Percentiles rank a stretch among this genome's conserved stretches.
phyloP scores from a whole-genome alignment of 2,797 vertebrate species.

The Hypotaenidia philippensis region DNA sequence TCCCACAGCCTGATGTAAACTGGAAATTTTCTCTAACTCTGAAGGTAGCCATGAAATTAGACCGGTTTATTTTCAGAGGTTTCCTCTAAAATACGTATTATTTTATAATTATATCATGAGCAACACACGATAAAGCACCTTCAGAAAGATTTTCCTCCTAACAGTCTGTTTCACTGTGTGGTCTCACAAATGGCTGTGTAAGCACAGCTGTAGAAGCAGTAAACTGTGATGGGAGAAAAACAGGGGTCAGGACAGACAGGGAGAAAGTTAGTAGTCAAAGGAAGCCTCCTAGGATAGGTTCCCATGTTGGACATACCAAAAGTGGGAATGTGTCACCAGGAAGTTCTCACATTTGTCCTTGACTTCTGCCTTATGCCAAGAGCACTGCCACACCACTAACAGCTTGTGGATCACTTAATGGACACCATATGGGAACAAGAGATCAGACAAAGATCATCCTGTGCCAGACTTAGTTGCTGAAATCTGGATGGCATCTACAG shows the following conservation, averaged over 20 bases:
- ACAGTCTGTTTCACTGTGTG: fast-evolving
- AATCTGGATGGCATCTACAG: neutral
- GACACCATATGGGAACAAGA: neutral
- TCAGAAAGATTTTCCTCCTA: neutral
- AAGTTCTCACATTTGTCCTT: neutral
- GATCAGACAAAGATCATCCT: neutral
- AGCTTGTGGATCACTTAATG: neutral
- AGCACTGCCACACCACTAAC: neutral
- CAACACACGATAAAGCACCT: neutral
- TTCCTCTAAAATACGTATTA: neutral
- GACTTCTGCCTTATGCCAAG: neutral
- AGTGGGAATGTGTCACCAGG: neutral
- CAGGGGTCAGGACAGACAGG: neutral
- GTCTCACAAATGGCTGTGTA: neutral
- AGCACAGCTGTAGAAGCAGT: neutral
- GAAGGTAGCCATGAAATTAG: neutral
- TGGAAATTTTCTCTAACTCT: neutral
- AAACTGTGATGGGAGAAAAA: neutral
- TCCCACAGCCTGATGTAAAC: neutral
- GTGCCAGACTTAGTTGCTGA: neutral
- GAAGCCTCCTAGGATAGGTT: neutral
- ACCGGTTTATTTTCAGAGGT: neutral
- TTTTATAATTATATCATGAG: neutral
- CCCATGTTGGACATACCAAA: fast-evolving
- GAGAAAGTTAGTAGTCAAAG: neutral